These are phyloP conservation scores for Ceraclea dissimilis DNA, from an alignment of 2,888 invertebrate species.

Conservation along the genomic window DNA sequence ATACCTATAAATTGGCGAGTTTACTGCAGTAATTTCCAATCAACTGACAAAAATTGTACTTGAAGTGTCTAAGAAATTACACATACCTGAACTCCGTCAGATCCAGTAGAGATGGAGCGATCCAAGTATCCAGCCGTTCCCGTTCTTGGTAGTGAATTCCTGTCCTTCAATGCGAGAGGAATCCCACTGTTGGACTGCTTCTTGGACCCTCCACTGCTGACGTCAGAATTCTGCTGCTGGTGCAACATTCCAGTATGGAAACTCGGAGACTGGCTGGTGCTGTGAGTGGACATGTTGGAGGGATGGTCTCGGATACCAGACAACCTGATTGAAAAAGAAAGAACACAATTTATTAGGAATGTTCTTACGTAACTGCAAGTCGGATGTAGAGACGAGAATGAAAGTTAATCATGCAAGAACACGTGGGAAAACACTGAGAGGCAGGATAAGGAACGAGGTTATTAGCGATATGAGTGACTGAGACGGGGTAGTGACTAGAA, in stretches of 20 bases:
- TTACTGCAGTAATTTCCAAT: no score
- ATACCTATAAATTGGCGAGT: no score
- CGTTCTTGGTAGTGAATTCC: slow-evolving; percentile 32
- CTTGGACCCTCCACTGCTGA: slow-evolving; percentile 25
- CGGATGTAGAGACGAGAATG: no score
- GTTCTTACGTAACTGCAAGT: no score
- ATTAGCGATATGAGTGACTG: no score
- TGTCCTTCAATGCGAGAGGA: slow-evolving; percentile 41
- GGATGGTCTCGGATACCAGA: slow-evolving; percentile 31
- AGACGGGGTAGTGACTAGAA: no score
- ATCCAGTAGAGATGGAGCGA: slow-evolving; percentile 3
- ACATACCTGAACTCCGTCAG: slow-evolving; percentile 42
- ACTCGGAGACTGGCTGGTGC: slow-evolving; percentile 41
- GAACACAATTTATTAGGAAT: background rate
- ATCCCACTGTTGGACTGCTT: slow-evolving; percentile 39
- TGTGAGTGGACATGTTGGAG: slow-evolving; percentile 36
- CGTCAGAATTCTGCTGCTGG: slow-evolving; percentile 3
- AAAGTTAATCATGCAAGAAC: no score
- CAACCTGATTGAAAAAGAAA: no score
- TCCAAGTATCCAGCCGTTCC: slow-evolving; percentile 31
- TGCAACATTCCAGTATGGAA: slow-evolving; percentile 32
- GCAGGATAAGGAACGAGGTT: no score
- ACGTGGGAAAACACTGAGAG: no score
- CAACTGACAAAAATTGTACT: no score
- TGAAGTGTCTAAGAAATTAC: no score